Evolutionary conservation across 2,888 invertebrate genomes (phyloP), one percentile per base, ranked within the genome.

Genomic region (Meghimatium bilineatum): DNA sequence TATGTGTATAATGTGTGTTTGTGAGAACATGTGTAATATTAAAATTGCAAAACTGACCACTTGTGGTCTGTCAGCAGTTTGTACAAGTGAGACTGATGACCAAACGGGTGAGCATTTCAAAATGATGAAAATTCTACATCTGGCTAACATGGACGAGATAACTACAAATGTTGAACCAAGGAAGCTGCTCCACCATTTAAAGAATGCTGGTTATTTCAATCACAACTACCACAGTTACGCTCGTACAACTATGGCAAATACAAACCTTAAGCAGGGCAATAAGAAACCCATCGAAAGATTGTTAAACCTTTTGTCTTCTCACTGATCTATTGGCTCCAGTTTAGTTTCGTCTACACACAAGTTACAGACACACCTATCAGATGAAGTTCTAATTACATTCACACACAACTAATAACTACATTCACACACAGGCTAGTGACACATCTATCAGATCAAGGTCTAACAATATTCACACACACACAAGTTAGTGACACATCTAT

Each of bases 171-270:
- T 66, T 17, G 29, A 10, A 36, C 60, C 63, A 2, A 20, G 23
- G 23, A 34, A 66, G 17, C 66, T 66, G 1, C n/a, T 78, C 3
- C 36, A 38, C 20, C 29, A 66, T 2, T 38, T 78, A 12, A 5
- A 17, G 29, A 63, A 34, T 6, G 38, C 26, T 23, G 78, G 78
- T n/a, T 78, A 78, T 38, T 78, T 78, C 66, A 66, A 66, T 29
- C 44, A 63, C 66, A 78, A 44, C 78, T 78, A 78, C 44, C 12
- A 60, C 17, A 38, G 44, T 14, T 44, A 63, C 17, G 44, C 44
- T 17, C 60, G 78, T 5, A n/a, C 38, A 1, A 23, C 60, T 1
- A 17, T 5, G 23, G 56, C 34, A 20, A 36, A 56, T 52, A 29
- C 20, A 23, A 52, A 20, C 34, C 8, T 32, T 26, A 76, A 76